These are phyloP conservation scores for Zoanthus gigantus DNA, from an alignment of 92 coral and sea anemone genomes.

Conservation along the genomic window DNA sequence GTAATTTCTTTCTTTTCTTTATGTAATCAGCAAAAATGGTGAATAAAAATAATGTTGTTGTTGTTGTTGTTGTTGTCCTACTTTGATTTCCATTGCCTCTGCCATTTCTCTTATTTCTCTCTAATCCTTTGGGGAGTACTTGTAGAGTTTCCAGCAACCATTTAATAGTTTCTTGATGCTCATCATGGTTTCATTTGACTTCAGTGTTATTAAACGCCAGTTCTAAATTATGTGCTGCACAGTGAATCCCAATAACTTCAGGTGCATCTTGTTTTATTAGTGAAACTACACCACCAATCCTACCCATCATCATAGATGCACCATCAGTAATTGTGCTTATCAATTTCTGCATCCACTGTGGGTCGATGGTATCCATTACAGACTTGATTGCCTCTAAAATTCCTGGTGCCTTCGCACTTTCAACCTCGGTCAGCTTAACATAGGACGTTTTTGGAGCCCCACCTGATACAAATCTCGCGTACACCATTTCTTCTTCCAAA, in stretches of 20 bases:
- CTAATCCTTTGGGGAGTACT: constrained; percentile 51
- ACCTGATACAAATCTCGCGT: too few relatives aligned
- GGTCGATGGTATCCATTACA: constrained; percentile 52
- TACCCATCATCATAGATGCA: constrained; percentile 64
- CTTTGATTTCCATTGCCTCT: constrained; percentile 47
- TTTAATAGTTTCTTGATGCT: constrained; percentile 34
- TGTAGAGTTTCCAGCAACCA: constrained; percentile 60
- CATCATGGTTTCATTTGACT: constrained; percentile 50
- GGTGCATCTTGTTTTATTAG: constrained; percentile 50
- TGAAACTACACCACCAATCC: constrained; percentile 26
- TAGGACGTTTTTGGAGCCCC: too few relatives aligned
- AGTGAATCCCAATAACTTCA: constrained; percentile 53
- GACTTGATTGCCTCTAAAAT: constrained; percentile 57
- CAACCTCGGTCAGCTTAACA: constrained; percentile 25
- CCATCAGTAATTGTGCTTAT: constrained; percentile 58
- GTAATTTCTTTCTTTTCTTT: too few relatives aligned
- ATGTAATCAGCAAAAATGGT: too few relatives aligned
- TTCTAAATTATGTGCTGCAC: constrained; percentile 58
- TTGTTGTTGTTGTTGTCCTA: too few relatives aligned
- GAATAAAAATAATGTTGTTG: too few relatives aligned
- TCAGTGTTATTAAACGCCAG: constrained; percentile 55
- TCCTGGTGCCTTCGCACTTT: constrained; percentile 55
- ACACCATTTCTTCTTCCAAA: too few relatives aligned
- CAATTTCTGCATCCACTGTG: constrained; percentile 56
- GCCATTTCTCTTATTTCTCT: constrained; percentile 41